phyloP scores from a whole-genome alignment of 2,113 vertebrate genomes.

The Barbus barbus region DNA sequence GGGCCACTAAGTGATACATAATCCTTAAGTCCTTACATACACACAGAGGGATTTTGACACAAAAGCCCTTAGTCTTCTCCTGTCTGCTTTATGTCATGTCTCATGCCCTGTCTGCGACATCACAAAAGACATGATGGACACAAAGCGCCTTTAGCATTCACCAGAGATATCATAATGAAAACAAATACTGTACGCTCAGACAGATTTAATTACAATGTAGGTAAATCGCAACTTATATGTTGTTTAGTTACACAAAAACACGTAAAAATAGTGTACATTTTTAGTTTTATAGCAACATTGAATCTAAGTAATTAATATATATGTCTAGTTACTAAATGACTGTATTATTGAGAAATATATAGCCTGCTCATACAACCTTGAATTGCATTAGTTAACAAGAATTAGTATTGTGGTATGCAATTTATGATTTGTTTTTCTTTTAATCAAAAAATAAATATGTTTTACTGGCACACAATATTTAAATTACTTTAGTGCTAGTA shows the following conservation, averaged over 20 bases:
- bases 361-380: neutral
- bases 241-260: neutral
- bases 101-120: conserved; percentile 17
- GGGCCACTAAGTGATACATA: conserved; percentile 23
- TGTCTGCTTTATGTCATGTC: conserved; percentile 20
- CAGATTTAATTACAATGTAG: neutral
- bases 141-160: neutral
- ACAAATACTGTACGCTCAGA: conserved; percentile 19
- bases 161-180: neutral
- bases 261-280: neutral
- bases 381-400: neutral
- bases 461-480: neutral
- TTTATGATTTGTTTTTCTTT: too few species aligned
- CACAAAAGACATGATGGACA: conserved; percentile 15
- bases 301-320: too few species aligned
- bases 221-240: neutral
- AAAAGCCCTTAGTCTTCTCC: conserved; percentile 10
- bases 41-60: conserved; percentile 17
- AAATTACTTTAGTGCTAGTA: neutral
- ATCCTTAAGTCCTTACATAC: conserved; percentile 8
- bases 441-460: too few species aligned
- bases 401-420: neutral
- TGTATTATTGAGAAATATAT: neutral
- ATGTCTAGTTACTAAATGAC: neutral
- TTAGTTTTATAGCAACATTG: neutral